Percentiles rank a stretch among this genome's conserved stretches.
phyloP scores from a whole-genome alignment of 1,140 invertebrate genomes.

The Chymomyza costata region DNA sequence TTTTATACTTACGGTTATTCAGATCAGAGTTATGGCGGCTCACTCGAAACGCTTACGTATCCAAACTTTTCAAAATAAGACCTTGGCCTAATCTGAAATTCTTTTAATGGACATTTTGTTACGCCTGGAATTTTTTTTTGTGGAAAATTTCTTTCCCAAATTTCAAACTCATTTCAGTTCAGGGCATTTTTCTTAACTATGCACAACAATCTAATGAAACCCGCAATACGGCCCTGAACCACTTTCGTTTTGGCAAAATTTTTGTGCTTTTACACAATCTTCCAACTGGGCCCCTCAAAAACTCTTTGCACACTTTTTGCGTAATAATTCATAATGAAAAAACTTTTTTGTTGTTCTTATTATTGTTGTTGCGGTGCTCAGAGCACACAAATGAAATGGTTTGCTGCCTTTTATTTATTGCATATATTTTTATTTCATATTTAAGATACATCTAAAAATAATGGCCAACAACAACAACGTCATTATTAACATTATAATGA shows the following conservation, averaged over 20 bases:
- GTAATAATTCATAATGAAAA: slow-evolving; percentile 72
- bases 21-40: too few relatives aligned
- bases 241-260: background rate
- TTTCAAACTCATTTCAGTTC: background rate
- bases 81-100: too few relatives aligned
- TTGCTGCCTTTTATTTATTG: slow-evolving; percentile 36
- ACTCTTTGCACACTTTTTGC: slow-evolving; percentile 34
- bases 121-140: too few relatives aligned
- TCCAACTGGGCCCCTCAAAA: background rate
- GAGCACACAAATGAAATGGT: slow-evolving; percentile 14
- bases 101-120: too few relatives aligned
- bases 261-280: background rate
- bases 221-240: slow-evolving; percentile 39
- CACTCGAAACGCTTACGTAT: too few relatives aligned
- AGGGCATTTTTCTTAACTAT: slow-evolving; percentile 15
- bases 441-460: slow-evolving; percentile 53
- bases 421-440: slow-evolving; percentile 50
- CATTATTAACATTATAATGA: slow-evolving; percentile 55
- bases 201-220: slow-evolving; percentile 56
- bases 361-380: too few relatives aligned
- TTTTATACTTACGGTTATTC: too few relatives aligned
- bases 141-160: too few relatives aligned
- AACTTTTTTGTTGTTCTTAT: slow-evolving; percentile 50
- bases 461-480: slow-evolving; percentile 30
- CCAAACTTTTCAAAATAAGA: too few relatives aligned